These are phyloP conservation scores for Elegia similella DNA, from an alignment of 2,888 invertebrate species.

Conservation along the genomic window DNA sequence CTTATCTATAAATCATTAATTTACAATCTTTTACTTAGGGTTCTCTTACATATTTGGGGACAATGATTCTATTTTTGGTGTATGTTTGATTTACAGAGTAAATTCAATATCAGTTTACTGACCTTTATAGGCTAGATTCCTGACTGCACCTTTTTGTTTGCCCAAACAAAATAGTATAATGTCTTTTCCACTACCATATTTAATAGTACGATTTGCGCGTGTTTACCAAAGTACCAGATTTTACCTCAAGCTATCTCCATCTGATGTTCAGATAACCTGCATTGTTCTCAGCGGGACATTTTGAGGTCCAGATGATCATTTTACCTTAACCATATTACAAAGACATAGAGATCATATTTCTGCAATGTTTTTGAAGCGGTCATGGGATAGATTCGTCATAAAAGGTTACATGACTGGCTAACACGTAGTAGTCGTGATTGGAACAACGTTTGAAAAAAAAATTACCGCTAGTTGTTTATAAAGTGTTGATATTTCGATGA, in stretches of 20 bases:
- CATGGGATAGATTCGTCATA: slow-evolving; percentile 65
- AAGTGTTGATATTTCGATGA: slow-evolving; percentile 1
- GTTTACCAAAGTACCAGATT: slow-evolving; percentile 59
- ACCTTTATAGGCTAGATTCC: not conserved
- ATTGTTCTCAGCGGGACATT: slow-evolving; percentile 67
- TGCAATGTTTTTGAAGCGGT: slow-evolving; percentile 22
- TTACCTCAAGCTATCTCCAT: slow-evolving; percentile 73
- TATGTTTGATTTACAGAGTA: too few species aligned
- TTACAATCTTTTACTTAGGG: too few species aligned
- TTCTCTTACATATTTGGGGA: too few species aligned
- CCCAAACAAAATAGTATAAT: not conserved
- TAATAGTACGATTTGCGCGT: slow-evolving; percentile 31
- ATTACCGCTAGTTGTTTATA: slow-evolving; percentile 11
- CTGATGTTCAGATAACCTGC: slow-evolving; percentile 71
- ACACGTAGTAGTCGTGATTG: slow-evolving; percentile 67
- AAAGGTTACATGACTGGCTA: slow-evolving; percentile 59
- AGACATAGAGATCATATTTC: slow-evolving; percentile 39
- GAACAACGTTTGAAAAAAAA: slow-evolving; percentile 31
- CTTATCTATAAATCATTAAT: too few species aligned
- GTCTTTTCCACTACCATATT: slow-evolving; percentile 20
- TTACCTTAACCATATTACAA: slow-evolving; percentile 32
- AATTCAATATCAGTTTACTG: not conserved
- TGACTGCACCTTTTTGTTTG: not conserved
- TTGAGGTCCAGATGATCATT: slow-evolving; percentile 42
- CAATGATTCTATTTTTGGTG: too few species aligned